phyloP scores from a whole-genome alignment of 2,113 vertebrate species.

The Charadrius vociferus region DNA sequence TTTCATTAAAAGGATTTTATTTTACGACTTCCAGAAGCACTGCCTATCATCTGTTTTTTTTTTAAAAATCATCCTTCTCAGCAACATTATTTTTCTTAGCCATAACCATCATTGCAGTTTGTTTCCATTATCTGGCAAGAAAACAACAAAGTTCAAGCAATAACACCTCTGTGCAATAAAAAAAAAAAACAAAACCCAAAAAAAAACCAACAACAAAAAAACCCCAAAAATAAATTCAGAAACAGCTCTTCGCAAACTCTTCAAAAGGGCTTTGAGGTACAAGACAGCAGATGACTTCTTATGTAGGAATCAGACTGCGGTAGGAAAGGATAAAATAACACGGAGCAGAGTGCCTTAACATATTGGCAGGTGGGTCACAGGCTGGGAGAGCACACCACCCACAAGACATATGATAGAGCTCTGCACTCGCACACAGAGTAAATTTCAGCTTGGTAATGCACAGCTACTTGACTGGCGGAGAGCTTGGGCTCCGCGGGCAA shows the following conservation, averaged over 20 bases:
- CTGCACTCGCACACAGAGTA: not conserved
- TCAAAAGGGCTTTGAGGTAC: not conserved
- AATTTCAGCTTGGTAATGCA: not conserved
- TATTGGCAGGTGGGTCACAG: not conserved
- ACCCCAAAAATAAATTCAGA: not conserved
- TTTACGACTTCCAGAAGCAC: not conserved
- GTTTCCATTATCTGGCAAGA: not conserved
- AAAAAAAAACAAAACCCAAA: not conserved
- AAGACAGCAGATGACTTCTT: not conserved
- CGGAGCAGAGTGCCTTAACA: not conserved
- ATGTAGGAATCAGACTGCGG: not conserved
- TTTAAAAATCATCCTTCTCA: not conserved
- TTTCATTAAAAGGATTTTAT: not conserved
- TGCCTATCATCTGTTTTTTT: not conserved
- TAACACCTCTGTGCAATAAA: not conserved
- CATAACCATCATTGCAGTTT: not conserved
- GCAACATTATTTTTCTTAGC: not conserved
- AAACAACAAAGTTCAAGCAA: not conserved
- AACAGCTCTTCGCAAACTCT: not conserved
- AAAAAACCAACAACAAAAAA: not conserved
- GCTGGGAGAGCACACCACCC: not conserved
- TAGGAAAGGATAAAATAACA: not conserved
- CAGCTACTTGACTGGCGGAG: not conserved
- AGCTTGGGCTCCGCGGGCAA: rapidly evolving
- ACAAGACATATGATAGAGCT: not conserved